Percentiles rank a stretch among this genome's conserved stretches.
Conservation (phyloP, 2,888 invertebrate genomes). For the Ditylenchus weischeri region DNA sequence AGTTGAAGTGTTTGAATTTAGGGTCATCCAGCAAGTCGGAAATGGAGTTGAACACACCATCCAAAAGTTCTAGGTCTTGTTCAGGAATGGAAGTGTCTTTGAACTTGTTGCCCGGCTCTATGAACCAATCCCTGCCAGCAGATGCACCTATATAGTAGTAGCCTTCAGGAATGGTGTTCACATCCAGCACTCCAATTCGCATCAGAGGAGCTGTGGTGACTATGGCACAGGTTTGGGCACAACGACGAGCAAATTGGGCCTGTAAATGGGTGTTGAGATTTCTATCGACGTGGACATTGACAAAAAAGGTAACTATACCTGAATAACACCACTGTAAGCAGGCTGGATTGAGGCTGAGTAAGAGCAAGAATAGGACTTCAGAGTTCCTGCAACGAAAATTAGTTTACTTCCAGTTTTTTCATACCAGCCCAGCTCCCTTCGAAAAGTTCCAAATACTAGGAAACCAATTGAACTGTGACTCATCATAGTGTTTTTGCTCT, state of each 20-base stretch:
- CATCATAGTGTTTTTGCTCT: no score
- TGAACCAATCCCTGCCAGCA: conserved; percentile 58
- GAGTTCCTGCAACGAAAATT: conserved; percentile 36
- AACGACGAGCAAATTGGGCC: conserved; percentile 56
- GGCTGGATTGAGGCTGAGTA: conserved; percentile 58
- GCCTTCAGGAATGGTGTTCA: conserved; percentile 52
- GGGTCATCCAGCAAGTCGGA: conserved; percentile 47
- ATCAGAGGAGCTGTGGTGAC: conserved; percentile 58
- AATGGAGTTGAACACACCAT: conserved; percentile 46
- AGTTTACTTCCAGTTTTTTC: no score
- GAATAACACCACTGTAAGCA: conserved; percentile 58
- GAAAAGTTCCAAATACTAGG: no score
- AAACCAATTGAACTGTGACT: no score
- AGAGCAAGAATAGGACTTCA: conserved; percentile 57
- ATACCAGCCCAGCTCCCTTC: no score
- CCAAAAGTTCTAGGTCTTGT: conserved; percentile 45
- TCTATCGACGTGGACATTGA: neutral
- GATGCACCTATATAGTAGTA: conserved; percentile 58
- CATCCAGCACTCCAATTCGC: conserved; percentile 54
- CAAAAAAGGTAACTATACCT: conserved; percentile 23
- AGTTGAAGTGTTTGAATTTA: conserved; percentile 50
- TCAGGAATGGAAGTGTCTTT: conserved; percentile 54
- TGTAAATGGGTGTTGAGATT: conserved; percentile 20
- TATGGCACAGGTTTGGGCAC: conserved; percentile 57
- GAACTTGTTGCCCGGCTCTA: conserved; percentile 56